Base-by-base conservation (phyloP, 1,140 invertebrate genomes). In the Diachasmimorpha longicaudata region DNA sequence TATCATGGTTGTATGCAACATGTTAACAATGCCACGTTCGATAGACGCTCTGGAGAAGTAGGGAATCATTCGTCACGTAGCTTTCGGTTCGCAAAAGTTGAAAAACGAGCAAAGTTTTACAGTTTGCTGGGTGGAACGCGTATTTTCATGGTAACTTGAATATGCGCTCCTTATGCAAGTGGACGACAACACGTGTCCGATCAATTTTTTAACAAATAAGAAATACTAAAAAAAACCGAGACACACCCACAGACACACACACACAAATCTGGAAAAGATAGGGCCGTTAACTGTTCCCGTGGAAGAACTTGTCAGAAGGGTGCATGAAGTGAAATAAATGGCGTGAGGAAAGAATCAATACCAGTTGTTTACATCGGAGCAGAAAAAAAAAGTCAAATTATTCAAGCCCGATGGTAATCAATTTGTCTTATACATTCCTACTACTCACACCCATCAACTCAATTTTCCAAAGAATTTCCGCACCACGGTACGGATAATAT, bases 151-250 rank as follows among this genome's bases (percentile, higher is more conserved):
- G 16, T 68, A 13, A 68, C 42, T 68, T 23, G 23, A 76, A 55
- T 73, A 73, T 73, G 72, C 55, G 16, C 52, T 16, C 23, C 25
- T 52, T 74, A 69, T 76, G 37, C 25, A 52, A 19, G 39, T 44
- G 58, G 46, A 70, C 46, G 74, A 74, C 77, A 74, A 72, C 77
- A 77, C 73, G 72, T 77, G 72, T 77, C 78, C 76, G 78, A 76
- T 81, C 79, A 81, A 82, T 82, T 82, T 80, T 80, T 82, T 77
- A 81, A 58, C 44, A 36, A 74, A 31, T 2, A 31, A 31, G 6
- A 31, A 31, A 31, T 3, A 31, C 2, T 3, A 31, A 31, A 6
- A 31, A 31, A 31, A 6, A 31, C 46, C 48, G 68, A 71, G 21
- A 25, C 23, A 63, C 58, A 63, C 58, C 1, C 23, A 2, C 58